These are phyloP conservation scores for Philopedon plagiatum DNA, from an alignment of 2,888 invertebrate species.

Conservation along the genomic window DNA sequence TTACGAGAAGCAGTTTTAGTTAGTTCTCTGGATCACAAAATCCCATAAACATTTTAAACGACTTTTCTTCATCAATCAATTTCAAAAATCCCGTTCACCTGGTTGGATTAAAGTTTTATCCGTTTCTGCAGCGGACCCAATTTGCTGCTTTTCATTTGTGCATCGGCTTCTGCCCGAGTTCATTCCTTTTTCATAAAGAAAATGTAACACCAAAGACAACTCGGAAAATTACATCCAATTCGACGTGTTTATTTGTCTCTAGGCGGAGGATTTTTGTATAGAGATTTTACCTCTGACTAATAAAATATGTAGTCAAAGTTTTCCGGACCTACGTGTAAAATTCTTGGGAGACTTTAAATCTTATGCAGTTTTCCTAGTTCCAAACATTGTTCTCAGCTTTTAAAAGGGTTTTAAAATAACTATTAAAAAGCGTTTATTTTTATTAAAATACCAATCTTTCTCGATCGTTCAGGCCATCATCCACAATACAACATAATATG, in stretches of 20 bases:
- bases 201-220: constrained; percentile 10
- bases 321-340: too few species aligned
- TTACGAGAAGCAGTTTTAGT: too few species aligned
- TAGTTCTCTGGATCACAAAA: too few species aligned
- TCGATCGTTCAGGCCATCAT: neutral
- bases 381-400: too few species aligned
- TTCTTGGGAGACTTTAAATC: too few species aligned
- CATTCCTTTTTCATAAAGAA: constrained; percentile 20
- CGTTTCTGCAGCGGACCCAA: constrained; percentile 16
- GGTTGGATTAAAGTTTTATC: constrained; percentile 31
- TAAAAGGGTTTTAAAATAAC: too few species aligned
- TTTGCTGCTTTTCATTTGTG: constrained; percentile 25
- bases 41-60: too few species aligned
- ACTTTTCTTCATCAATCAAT: too few species aligned
- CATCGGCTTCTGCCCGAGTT: neutral
- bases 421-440: too few species aligned
- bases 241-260: neutral
- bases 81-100: constrained; percentile 21
- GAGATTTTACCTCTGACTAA: neutral
- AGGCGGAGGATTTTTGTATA: neutral
- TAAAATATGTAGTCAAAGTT: neutral
- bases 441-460: too few species aligned
- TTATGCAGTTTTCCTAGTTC: too few species aligned
- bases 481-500: constrained; percentile 18
- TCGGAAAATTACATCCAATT: constrained; percentile 6